Evolutionary conservation across 2,797 vertebrate genomes (phyloP), one percentile per base, ranked within the genome.

Genomic region (Mormyrus proboscirostris): DNA sequence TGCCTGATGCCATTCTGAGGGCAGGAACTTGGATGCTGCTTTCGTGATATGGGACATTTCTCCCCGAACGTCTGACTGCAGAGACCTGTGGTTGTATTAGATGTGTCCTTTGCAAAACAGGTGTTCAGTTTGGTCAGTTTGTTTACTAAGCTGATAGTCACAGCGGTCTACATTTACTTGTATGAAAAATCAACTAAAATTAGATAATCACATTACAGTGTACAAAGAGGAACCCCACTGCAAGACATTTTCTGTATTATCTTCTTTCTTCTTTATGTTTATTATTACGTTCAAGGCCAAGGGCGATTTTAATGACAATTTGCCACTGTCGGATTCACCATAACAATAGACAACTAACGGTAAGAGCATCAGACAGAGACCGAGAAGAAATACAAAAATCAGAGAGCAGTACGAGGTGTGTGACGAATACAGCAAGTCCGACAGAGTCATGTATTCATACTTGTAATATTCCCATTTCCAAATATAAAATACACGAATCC

Each of bases 41-140:
- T 95, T 92, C 1, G 95, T 89, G 33, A 93, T 89, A 50, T 89
- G 92, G 89, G 97, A 97, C 98, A 98, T 98, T 6, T 10, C 90
- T 76, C 88, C 79, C 1, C 29, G 16, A 55, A n/a, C 65, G 49
- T 16, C 19, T 76, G n/a, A 7, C 84, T 51, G 53, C 41, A 38
- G 9, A 88, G 47, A 10, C 14, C 84, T 55, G 51, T 25, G 9
- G 50, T n/a, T 6, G 49, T 29, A 2, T n/a, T 47, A 5, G 41
- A n/a, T 22, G 41, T 25, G n/a, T n/a, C 47, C 79, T 50, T 41
- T n/a, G 44, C 47, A 83, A 47, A 47, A 16, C 5, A 38, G 73
- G 38, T 41, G 33, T 76, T 76, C 73, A 29, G 73, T 76, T 41
- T 41, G 69, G 33, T 76, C 33, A 76, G 14, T 69, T 33, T 69